phyloP scores from a whole-genome alignment of 2,888 invertebrate genomes.

The Phortica okadai region DNA sequence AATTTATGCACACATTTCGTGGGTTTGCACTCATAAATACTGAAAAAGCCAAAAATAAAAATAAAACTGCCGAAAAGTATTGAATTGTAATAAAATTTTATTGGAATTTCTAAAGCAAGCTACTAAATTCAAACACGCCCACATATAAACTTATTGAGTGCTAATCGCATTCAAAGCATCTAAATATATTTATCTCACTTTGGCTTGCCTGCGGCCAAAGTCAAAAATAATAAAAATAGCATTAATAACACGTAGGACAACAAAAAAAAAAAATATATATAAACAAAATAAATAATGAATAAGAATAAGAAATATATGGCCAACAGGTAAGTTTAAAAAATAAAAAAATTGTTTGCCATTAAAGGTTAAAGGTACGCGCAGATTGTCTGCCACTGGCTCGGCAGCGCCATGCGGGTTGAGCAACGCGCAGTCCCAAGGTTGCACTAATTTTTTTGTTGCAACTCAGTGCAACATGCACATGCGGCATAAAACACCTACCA shows the following conservation, averaged over 20 bases:
- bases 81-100: conserved; percentile 11
- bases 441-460: conserved; percentile 23
- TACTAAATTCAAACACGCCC: conserved; percentile 24
- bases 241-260: background rate
- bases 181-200: conserved; percentile 26
- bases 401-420: background rate
- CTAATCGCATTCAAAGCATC: conserved; percentile 30
- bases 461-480: background rate
- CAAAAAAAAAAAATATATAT: background rate
- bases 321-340: conserved; percentile 16
- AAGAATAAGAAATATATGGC: background rate
- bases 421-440: conserved; percentile 14
- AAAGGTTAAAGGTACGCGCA: conserved; percentile 30
- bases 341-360: background rate
- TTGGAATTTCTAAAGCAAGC: conserved; percentile 13
- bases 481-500: background rate
- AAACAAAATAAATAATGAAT: background rate
- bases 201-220: background rate
- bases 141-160: conserved; percentile 31
- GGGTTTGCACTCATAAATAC: conserved; percentile 17
- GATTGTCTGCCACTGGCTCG: conserved; percentile 28
- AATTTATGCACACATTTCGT: conserved; percentile 20
- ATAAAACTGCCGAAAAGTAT: background rate
- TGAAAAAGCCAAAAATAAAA: background rate
- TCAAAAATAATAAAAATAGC: conserved; percentile 27